Evolutionary conservation across 2,888 invertebrate genomes (phyloP).

Genomic region (Mythimna loreyi): DNA sequence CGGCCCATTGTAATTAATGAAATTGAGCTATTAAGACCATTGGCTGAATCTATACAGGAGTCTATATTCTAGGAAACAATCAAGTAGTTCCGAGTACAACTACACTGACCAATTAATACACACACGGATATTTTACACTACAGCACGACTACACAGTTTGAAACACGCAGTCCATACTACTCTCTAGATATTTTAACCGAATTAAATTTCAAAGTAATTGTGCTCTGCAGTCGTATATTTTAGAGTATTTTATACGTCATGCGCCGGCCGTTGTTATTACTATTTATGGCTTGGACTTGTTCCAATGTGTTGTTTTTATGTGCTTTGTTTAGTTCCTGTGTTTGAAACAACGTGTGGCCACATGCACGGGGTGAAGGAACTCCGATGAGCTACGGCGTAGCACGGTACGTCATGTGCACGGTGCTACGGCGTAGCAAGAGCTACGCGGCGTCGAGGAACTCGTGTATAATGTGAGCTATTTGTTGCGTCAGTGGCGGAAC

Average conservation of each 20-base stretch:
- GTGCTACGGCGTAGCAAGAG: slow-evolving; percentile 46
- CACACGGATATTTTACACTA: not conserved
- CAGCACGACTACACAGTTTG: not conserved
- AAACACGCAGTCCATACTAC: not conserved
- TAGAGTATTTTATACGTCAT: slow-evolving; percentile 48
- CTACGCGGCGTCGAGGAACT: slow-evolving; percentile 35
- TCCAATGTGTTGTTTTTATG: slow-evolving; percentile 38
- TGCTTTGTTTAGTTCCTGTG: slow-evolving; percentile 1
- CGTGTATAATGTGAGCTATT: slow-evolving; percentile 13
- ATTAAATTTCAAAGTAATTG: slow-evolving; percentile 33
- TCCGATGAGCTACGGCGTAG: slow-evolving; percentile 51
- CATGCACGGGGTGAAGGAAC: slow-evolving; percentile 40
- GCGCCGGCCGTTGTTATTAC: slow-evolving; percentile 47
- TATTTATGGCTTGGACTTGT: slow-evolving; percentile 50
- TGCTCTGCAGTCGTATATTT: slow-evolving; percentile 35
- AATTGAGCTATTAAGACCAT: not conserved
- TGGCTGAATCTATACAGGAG: too few species aligned
- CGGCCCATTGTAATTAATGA: not conserved
- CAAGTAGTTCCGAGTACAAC: too few species aligned
- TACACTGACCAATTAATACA: not conserved
- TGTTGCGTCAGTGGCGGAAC: slow-evolving; percentile 7
- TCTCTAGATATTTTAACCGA: not conserved
- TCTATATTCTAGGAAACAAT: not conserved
- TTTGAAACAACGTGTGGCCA: slow-evolving; percentile 25
- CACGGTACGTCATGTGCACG: slow-evolving; percentile 34